phyloP scores from a whole-genome alignment of 2,888 invertebrate species.

The Pandemis corylana region DNA sequence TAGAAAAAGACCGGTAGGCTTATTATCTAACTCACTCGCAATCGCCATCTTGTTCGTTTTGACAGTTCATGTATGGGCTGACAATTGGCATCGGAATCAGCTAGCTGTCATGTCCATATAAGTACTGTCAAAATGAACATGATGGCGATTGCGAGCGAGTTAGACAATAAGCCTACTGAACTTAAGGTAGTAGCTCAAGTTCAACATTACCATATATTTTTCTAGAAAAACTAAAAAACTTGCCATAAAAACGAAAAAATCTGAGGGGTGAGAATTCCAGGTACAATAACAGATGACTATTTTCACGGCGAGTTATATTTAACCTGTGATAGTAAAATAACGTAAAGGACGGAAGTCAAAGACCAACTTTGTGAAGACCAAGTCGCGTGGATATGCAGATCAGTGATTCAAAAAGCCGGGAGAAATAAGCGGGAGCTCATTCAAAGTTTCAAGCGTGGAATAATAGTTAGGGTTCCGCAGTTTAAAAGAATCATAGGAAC shows the following conservation, averaged over 20 bases:
- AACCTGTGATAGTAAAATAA: not conserved
- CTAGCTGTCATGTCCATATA: too few relatives aligned
- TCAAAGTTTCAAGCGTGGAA: not conserved
- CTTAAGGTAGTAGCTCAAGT: too few relatives aligned
- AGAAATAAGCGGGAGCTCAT: conserved; percentile 69
- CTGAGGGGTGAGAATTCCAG: not conserved
- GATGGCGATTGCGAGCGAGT: too few relatives aligned
- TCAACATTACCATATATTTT: too few relatives aligned
- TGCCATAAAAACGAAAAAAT: not conserved
- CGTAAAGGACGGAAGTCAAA: conserved; percentile 31
- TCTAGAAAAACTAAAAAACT: not conserved
- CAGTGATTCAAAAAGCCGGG: conserved; percentile 78
- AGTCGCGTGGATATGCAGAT: conserved; percentile 69
- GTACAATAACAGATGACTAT: not conserved
- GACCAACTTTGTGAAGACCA: conserved; percentile 47
- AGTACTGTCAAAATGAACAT: too few relatives aligned
- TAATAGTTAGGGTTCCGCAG: not conserved
- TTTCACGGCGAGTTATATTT: not conserved
- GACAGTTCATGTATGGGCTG: too few relatives aligned
- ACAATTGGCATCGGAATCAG: too few relatives aligned
- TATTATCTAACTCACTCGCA: too few relatives aligned
- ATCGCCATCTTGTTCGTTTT: too few relatives aligned
- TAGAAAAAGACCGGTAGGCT: too few relatives aligned
- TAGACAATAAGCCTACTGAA: too few relatives aligned
- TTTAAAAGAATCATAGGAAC: too few relatives aligned